Conservation (phyloP, 2,888 invertebrate genomes). For the Timandra comae region DNA sequence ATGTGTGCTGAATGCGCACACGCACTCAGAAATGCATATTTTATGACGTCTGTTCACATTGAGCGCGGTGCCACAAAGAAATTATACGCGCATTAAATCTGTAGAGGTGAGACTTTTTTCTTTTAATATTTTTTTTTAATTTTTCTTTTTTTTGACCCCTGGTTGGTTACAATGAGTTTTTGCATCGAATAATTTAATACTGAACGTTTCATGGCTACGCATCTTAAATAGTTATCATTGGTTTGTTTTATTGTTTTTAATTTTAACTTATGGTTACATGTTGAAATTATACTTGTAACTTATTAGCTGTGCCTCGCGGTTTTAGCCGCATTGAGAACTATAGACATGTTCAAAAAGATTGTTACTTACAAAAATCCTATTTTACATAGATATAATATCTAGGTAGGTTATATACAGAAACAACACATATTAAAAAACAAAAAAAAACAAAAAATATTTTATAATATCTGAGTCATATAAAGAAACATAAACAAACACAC, state of each 20-base stretch:
- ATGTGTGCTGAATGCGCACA: constrained; percentile 38
- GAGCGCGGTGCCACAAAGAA: constrained; percentile 77
- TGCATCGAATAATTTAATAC: constrained; percentile 14
- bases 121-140: constrained; percentile 36
- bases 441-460: background rate
- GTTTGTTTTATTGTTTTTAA: constrained; percentile 1
- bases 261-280: background rate
- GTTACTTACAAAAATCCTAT: background rate
- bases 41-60: constrained; percentile 75
- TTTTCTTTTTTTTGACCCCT: constrained; percentile 36
- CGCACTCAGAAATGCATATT: constrained; percentile 73
- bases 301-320: too few species aligned
- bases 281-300: too few species aligned
- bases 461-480: background rate
- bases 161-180: constrained; percentile 7
- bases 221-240: constrained; percentile 1
- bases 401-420: background rate
- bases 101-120: constrained; percentile 57
- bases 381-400: background rate
- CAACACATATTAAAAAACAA: too few species aligned
- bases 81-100: constrained; percentile 76
- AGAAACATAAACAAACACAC: too few species aligned
- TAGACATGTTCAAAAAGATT: background rate
- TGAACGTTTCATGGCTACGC: background rate
- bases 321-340: too few species aligned